Evolutionary conservation across 1,140 invertebrate genomes (phyloP).

Genomic region (Heliconius eleuchia): DNA sequence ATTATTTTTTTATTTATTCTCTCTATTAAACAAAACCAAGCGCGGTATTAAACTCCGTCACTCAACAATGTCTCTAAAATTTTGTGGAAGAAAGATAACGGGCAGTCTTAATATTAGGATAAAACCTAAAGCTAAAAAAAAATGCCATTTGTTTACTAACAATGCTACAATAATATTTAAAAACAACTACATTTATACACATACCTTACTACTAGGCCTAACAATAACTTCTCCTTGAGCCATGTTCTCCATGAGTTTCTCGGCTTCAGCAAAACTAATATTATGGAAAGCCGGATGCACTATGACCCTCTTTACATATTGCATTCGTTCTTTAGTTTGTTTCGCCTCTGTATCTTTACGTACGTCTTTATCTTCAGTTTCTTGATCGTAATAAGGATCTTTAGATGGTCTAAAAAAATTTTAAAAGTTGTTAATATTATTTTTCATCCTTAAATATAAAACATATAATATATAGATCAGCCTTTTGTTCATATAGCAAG

Average conservation of each 20-base stretch:
- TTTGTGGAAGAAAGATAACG: too few relatives aligned
- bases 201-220: slow-evolving; percentile 95
- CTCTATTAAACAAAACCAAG: too few relatives aligned
- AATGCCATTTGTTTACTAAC: neutral
- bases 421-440: neutral
- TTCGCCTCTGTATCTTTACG: slow-evolving; percentile 91
- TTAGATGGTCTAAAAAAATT: slow-evolving; percentile 85
- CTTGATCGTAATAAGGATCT: slow-evolving; percentile 96
- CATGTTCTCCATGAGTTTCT: slow-evolving; percentile 94
- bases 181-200: slow-evolving; percentile 11
- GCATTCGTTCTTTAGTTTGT: slow-evolving; percentile 89
- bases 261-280: slow-evolving; percentile 95
- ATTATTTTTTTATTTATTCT: too few relatives aligned
- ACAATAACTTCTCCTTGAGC: slow-evolving; percentile 98
- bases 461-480: too few relatives aligned
- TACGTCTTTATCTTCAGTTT: slow-evolving; percentile 90
- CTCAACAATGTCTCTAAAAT: too few relatives aligned
- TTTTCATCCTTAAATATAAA: slow-evolving; percentile 6
- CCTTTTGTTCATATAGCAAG: too few relatives aligned
- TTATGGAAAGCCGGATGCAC: slow-evolving; percentile 99
- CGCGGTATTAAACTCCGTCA: too few relatives aligned
- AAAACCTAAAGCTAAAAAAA: too few relatives aligned
- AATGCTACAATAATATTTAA: neutral
- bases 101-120: too few relatives aligned
- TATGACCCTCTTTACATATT: slow-evolving; percentile 97